phyloP scores from a whole-genome alignment of 2,797 vertebrate species.

The Tolypeutes matacus region DNA sequence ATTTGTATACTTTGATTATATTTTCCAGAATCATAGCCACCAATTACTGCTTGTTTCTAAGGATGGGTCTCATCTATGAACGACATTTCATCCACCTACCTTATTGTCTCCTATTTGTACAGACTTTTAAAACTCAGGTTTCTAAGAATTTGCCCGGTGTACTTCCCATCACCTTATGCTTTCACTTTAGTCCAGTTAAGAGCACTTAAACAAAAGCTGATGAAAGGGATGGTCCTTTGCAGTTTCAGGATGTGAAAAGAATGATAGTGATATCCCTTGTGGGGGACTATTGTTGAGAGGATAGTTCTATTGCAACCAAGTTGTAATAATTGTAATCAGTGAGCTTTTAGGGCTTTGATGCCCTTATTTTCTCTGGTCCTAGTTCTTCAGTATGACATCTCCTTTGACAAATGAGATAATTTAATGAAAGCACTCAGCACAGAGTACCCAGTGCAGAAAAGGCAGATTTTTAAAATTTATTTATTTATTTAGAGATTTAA shows the following conservation, averaged over 20 bases:
- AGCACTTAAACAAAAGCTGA: conserved; percentile 12
- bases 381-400: neutral
- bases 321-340: neutral
- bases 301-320: neutral
- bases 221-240: neutral
- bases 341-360: conserved; percentile 6
- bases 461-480: neutral
- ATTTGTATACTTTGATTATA: neutral
- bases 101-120: neutral
- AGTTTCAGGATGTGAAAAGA: neutral
- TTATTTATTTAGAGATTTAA: neutral
- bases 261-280: neutral
- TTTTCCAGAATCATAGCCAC: conserved; percentile 15
- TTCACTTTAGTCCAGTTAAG: conserved; percentile 9
- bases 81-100: conserved; percentile 4
- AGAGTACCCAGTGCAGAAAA: neutral
- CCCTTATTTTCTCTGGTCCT: neutral
- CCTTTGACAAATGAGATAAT: neutral
- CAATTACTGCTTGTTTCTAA: conserved; percentile 29
- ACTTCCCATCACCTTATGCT: conserved; percentile 33
- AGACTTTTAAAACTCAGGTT: neutral
- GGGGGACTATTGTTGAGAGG: neutral
- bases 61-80: neutral
- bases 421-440: neutral
- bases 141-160: conserved; percentile 15